Percentiles rank a stretch among this genome's conserved stretches.
phyloP scores from a whole-genome alignment of 2,113 vertebrate genomes.

The Narcine bancroftii region DNA sequence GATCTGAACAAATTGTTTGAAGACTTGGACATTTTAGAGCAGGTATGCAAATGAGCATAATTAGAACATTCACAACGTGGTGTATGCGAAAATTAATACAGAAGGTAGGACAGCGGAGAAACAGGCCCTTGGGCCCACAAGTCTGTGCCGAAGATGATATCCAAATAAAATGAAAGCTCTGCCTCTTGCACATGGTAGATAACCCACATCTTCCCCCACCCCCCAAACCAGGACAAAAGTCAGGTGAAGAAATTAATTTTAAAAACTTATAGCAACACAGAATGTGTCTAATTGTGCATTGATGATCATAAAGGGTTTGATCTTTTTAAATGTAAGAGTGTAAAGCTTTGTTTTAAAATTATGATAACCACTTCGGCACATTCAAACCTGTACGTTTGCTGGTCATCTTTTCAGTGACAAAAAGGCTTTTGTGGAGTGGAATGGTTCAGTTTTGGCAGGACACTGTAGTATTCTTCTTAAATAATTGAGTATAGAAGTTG shows the following conservation, averaged over 20 bases:
- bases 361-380: background rate
- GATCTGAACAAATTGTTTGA: constrained; percentile 68
- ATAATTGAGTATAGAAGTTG: too few relatives aligned
- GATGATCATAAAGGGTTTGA: background rate
- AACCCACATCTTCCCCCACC: too few relatives aligned
- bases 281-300: background rate
- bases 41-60: constrained; percentile 53
- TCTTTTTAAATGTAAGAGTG: background rate
- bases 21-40: constrained; percentile 70
- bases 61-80: background rate
- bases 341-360: background rate
- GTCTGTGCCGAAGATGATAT: too few relatives aligned
- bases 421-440: background rate
- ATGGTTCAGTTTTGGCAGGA: too few relatives aligned
- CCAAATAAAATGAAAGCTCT: too few relatives aligned
- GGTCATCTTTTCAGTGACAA: background rate
- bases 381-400: background rate
- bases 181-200: too few relatives aligned
- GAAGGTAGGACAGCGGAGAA: too few relatives aligned
- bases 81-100: background rate
- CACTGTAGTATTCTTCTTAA: too few relatives aligned
- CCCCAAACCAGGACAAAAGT: background rate
- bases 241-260: background rate
- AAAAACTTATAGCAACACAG: background rate
- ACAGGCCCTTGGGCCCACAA: too few relatives aligned